phyloP scores from a whole-genome alignment of 2,888 invertebrate species.

The Euzetes globulus region DNA sequence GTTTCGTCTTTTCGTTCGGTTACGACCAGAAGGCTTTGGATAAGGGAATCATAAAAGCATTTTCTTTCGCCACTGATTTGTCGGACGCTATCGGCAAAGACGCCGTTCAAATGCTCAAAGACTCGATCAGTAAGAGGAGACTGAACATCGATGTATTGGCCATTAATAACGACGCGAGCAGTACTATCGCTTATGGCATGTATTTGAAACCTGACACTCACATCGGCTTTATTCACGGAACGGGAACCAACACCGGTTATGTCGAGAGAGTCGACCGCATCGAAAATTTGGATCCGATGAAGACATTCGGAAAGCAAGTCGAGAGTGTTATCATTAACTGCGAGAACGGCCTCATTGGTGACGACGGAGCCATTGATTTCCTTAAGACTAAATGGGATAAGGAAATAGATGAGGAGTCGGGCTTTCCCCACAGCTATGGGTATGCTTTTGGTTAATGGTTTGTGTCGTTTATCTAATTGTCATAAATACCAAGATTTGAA shows the following conservation, averaged over 20 bases:
- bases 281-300: conserved; percentile 43
- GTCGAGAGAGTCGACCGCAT: conserved; percentile 64
- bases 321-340: conserved; percentile 62
- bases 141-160: conserved; percentile 62
- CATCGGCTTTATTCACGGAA: conserved; percentile 69
- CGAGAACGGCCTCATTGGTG: conserved; percentile 78
- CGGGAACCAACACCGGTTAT: conserved; percentile 73
- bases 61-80: conserved; percentile 78
- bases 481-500: conserved; percentile 58
- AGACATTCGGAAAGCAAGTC: conserved; percentile 9
- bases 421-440: conserved; percentile 65
- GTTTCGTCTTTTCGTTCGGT: conserved; percentile 78
- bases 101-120: conserved; percentile 60
- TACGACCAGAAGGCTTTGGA: conserved; percentile 66
- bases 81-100: conserved; percentile 62
- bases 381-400: conserved; percentile 64
- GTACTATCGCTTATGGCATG: conserved; percentile 60
- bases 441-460: conserved; percentile 49
- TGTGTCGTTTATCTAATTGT: not conserved
- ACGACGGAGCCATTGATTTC: conserved; percentile 69
- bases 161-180: conserved; percentile 68
- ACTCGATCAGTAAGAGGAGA: conserved; percentile 51
- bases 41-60: conserved; percentile 62
- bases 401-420: conserved; percentile 62
- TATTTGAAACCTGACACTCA: conserved; percentile 57